Base-by-base conservation (phyloP, 2,113 vertebrate species). In the Sciurus niger region DNA sequence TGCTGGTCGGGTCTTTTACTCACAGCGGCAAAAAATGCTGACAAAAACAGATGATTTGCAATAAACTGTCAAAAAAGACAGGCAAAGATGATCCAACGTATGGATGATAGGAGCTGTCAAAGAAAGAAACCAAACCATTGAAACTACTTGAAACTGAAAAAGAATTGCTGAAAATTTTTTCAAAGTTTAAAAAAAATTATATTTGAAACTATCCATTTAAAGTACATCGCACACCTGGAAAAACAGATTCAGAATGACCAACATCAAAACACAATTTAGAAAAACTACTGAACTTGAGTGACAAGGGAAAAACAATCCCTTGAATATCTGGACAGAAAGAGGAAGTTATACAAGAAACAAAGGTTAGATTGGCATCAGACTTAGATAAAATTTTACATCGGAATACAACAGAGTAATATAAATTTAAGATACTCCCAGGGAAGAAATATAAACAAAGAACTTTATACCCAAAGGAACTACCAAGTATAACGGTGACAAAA, bases 201-300 rank as follows among this genome's bases (percentile, higher is more conserved):
- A 65, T 30, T 51, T 82, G 9, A 63, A 72, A 53, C n/a, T 67
- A 89, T 37, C 5, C 43, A 58, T 32, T 25, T 46, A 78, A 94
- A 70, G 10, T 70, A 86, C 18, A 68, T 9, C 84, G 16, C 40
- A 89, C 30, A 58, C 4, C 3, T 43, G 20, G 72, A 84, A 94
- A 76, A 89, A 89, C 55, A 46, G 48, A 84, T 4, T 30, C 58
- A 84, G 53, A 90, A 90, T 84, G 28, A 90, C 58, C 70, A 68
- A 76, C 65, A 94, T 14, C 25, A 84, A 30, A 25, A 76, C 22
- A 65, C 76, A 83, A 43, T 76, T 73, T 67, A 89, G 78, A 46
- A 76, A 76, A 67, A 84, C 6, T 70, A 79, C 1, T 46, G 30
- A n/a, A 28, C 65, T 70, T 60, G 37, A 55, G 40, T 87, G 60